A percentile compares a stretch with the other conserved stretches of the same genome.
Conservation (phyloP, 1,140 invertebrate species). For the Cydia strobilella region DNA sequence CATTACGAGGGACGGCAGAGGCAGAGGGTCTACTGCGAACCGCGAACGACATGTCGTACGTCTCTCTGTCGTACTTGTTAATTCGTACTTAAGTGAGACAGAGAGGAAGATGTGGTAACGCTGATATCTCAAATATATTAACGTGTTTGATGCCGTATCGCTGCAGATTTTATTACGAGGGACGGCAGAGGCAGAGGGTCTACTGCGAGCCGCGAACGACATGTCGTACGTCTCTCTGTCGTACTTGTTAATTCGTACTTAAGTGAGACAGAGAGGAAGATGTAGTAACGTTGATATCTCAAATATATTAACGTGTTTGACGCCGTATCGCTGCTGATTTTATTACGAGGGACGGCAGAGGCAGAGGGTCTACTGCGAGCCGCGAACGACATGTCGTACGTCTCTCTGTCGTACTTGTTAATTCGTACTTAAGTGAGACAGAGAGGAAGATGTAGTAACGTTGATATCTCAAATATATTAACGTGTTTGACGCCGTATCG, state of each 20-base stretch:
- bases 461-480: slow-evolving; percentile 14
- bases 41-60: no score
- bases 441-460: neutral
- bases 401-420: no score
- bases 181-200: neutral
- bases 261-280: neutral
- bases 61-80: no score
- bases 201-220: no score
- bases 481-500: slow-evolving; percentile 11
- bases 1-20: neutral
- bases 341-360: neutral
- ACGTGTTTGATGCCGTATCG: slow-evolving; percentile 9
- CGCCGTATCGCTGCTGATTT: slow-evolving; percentile 10
- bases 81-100: no score
- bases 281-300: neutral
- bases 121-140: slow-evolving; percentile 17
- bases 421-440: no score
- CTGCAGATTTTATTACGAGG: slow-evolving; percentile 6
- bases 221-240: no score
- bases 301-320: slow-evolving; percentile 22
- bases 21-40: neutral
- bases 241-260: no score
- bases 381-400: no score
- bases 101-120: neutral
- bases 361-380: no score